Evolutionary conservation across 2,113 vertebrate genomes (phyloP).

Genomic region (Phalacrocorax aristotelis): DNA sequence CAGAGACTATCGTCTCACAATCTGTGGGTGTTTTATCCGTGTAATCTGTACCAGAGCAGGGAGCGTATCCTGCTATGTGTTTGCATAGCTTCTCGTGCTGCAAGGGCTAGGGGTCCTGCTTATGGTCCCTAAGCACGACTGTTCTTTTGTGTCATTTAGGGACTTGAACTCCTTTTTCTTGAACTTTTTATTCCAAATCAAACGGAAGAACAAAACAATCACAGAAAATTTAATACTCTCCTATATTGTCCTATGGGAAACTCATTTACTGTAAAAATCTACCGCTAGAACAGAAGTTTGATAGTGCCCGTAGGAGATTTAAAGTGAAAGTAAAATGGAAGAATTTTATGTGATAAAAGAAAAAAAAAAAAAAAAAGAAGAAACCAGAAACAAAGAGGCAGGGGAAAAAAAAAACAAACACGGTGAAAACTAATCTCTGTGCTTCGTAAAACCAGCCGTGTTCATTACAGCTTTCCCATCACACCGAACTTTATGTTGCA

Average conservation of each 20-base stretch:
- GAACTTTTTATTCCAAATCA: not conserved
- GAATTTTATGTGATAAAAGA: not conserved
- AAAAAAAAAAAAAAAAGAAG: not conserved
- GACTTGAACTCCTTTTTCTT: not conserved
- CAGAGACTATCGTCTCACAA: not conserved
- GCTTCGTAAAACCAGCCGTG: not conserved
- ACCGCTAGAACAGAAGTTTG: not conserved
- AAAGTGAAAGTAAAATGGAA: not conserved
- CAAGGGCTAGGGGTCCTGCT: not conserved
- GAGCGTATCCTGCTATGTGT: not conserved
- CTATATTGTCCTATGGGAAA: not conserved
- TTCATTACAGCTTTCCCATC: not conserved
- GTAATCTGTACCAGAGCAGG: not conserved
- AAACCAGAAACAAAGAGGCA: not conserved
- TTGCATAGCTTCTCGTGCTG: not conserved
- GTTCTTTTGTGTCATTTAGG: not conserved
- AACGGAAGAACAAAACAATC: not conserved
- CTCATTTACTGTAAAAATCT: not conserved
- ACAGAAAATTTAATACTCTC: not conserved
- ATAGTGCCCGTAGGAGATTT: not conserved
- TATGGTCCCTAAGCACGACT: not conserved
- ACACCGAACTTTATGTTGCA: not conserved
- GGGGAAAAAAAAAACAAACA: not conserved
- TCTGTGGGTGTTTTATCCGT: not conserved
- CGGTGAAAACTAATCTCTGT: not conserved